Conservation (phyloP, 1,140 invertebrate genomes). For the Grapholita molesta region DNA sequence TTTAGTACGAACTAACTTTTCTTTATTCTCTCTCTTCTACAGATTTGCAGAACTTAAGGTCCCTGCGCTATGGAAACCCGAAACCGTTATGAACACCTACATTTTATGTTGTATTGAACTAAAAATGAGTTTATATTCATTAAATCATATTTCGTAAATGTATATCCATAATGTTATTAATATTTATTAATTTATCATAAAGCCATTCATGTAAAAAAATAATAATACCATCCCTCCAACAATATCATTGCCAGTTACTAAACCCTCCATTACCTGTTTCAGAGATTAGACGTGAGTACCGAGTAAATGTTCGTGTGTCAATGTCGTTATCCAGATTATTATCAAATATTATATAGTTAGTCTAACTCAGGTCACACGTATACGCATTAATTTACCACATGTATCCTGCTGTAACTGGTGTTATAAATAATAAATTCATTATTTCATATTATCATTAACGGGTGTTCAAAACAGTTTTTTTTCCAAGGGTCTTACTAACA, state of each 20-base stretch:
- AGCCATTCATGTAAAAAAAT: neutral
- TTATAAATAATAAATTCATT: constrained; percentile 33
- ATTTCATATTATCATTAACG: constrained; percentile 35
- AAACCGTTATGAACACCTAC: constrained; percentile 50
- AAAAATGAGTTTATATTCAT: neutral
- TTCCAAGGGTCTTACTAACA: constrained; percentile 21
- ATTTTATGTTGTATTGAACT: neutral
- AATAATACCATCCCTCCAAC: neutral
- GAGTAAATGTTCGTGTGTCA: constrained; percentile 60
- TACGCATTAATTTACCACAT: constrained; percentile 32
- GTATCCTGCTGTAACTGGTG: constrained; percentile 27
- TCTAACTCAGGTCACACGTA: constrained; percentile 5
- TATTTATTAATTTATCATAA: neutral
- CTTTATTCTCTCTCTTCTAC: neutral
- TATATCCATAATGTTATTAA: neutral
- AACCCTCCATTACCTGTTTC: constrained; percentile 69
- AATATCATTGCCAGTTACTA: constrained; percentile 40
- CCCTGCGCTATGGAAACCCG: constrained; percentile 6
- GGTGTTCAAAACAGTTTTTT: constrained; percentile 71
- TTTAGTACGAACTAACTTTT: neutral
- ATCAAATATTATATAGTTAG: neutral
- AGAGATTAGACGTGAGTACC: constrained; percentile 76
- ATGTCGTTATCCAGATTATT: constrained; percentile 33
- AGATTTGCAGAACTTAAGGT: constrained; percentile 4
- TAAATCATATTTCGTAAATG: neutral